phyloP scores from a whole-genome alignment of 1,140 invertebrate species.

The Drosophila fuyamai region DNA sequence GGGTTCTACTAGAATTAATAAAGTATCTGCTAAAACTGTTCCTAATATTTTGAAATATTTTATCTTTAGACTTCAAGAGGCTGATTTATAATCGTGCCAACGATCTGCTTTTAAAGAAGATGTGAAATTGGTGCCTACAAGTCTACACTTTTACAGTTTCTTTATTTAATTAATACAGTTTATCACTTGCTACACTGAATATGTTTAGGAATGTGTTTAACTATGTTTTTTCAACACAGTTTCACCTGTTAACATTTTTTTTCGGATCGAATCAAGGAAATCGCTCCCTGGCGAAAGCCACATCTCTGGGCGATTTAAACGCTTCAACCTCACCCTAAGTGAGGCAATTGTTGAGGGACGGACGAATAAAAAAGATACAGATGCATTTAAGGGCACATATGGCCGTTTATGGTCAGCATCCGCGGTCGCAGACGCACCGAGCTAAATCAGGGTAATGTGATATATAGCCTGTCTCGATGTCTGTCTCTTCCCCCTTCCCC shows the following conservation, averaged over 20 bases:
- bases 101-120: too few species aligned
- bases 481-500: neutral
- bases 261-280: neutral
- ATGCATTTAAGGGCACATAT: constrained; percentile 63
- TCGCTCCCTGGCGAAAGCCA: neutral
- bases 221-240: too few species aligned
- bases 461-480: constrained; percentile 37
- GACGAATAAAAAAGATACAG: constrained; percentile 60
- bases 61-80: too few species aligned
- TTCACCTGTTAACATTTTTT: constrained; percentile 5
- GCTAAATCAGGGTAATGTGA: constrained; percentile 74
- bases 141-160: too few species aligned
- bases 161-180: neutral
- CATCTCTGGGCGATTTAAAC: neutral
- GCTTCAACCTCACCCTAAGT: neutral
- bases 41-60: too few species aligned
- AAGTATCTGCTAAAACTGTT: too few species aligned
- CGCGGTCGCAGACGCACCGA: constrained; percentile 17
- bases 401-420: constrained; percentile 30
- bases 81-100: too few species aligned
- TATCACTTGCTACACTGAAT: neutral
- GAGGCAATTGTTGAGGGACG: constrained; percentile 27
- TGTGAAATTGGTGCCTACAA: too few species aligned
- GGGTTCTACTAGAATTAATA: too few species aligned
- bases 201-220: neutral